Evolutionary conservation across 2,888 invertebrate species (phyloP).

Genomic region (Tillus elongatus): DNA sequence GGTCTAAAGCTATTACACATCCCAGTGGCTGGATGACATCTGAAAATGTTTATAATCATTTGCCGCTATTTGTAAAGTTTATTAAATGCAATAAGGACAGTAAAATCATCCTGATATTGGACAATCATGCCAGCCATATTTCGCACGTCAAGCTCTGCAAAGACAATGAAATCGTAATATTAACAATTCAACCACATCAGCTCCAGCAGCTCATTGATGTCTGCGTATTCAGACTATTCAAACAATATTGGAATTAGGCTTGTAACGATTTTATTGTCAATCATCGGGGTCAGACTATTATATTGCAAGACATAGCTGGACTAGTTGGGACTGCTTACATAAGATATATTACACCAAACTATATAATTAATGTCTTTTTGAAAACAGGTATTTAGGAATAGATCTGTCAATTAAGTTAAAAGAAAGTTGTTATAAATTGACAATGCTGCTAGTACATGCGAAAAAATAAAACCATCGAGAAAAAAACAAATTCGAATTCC

Average conservation of each 20-base stretch:
- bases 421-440: too few species aligned
- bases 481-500: too few species aligned
- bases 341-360: not conserved
- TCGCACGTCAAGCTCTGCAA: too few species aligned
- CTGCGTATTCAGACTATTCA: not conserved
- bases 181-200: not conserved
- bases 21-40: constrained; percentile 5
- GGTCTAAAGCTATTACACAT: constrained; percentile 14
- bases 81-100: too few species aligned
- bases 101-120: too few species aligned
- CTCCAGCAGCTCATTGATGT: too few species aligned
- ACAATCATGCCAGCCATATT: too few species aligned
- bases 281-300: not conserved
- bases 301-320: not conserved
- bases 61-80: constrained; percentile 3
- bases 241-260: not conserved
- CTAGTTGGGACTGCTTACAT: not conserved
- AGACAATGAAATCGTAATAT: too few species aligned
- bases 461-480: too few species aligned
- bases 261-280: not conserved
- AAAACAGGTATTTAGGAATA: not conserved
- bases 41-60: constrained; percentile 7
- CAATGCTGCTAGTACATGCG: too few species aligned
- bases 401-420: too few species aligned
- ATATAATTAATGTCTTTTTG: not conserved